Evolutionary conservation across 2,888 invertebrate genomes (phyloP).

Genomic region (Mylabris sibirica): DNA sequence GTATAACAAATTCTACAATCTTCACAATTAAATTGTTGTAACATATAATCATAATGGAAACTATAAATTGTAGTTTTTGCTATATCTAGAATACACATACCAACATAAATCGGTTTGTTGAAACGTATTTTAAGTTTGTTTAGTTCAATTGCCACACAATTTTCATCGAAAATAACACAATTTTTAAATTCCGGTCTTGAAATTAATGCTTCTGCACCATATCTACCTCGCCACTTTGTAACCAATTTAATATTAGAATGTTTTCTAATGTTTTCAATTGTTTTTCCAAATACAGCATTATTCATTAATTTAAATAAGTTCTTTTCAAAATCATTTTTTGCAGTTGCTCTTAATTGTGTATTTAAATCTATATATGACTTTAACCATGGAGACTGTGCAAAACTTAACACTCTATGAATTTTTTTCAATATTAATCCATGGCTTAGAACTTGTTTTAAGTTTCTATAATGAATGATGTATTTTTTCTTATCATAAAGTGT

Average conservation of each 20-base stretch:
- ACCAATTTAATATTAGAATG: slow-evolving; percentile 51
- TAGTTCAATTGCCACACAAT: slow-evolving; percentile 54
- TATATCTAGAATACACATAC: slow-evolving; percentile 55
- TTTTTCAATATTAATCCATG: slow-evolving; percentile 45
- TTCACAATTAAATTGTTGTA: slow-evolving; percentile 13
- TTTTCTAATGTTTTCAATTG: slow-evolving; percentile 58
- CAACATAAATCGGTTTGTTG: slow-evolving; percentile 57
- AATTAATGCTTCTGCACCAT: slow-evolving; percentile 51
- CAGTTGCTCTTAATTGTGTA: slow-evolving; percentile 33
- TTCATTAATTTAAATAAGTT: background rate
- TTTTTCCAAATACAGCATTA: slow-evolving; percentile 50
- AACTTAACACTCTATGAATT: slow-evolving; percentile 53
- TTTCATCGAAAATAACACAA: slow-evolving; percentile 48
- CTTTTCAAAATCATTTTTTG: background rate
- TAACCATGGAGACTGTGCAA: slow-evolving; percentile 54
- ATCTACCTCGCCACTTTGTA: slow-evolving; percentile 43
- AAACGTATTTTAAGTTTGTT: slow-evolving; percentile 43
- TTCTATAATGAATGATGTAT: slow-evolving; percentile 47
- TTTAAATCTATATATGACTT: slow-evolving; percentile 57
- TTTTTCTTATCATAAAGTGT: slow-evolving; percentile 33
- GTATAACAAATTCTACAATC: slow-evolving; percentile 29
- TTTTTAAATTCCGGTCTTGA: slow-evolving; percentile 52
- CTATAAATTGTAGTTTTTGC: slow-evolving; percentile 56
- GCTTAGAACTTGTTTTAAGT: slow-evolving; percentile 44
- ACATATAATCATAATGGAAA: slow-evolving; percentile 52